A percentile compares a stretch with the other conserved stretches of the same genome.
phyloP scores from a whole-genome alignment of 1,140 invertebrate genomes.

The Bombyx mandarina region DNA sequence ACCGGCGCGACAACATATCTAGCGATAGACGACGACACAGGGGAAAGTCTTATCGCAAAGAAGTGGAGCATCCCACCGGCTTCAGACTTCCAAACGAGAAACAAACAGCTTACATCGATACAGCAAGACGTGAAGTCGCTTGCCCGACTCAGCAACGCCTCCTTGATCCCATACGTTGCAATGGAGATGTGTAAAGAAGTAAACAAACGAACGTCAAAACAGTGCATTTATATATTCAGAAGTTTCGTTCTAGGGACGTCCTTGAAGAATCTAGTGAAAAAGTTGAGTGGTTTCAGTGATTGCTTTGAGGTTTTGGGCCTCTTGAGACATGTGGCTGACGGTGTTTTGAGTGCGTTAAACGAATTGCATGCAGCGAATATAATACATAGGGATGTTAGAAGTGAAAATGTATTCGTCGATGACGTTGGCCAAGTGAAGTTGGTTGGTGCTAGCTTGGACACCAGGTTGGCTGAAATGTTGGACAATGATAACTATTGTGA shows the following conservation, averaged over 20 bases:
- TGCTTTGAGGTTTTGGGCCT: constrained; percentile 73
- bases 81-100: constrained; percentile 40
- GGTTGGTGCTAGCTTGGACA: constrained; percentile 44
- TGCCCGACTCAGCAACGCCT: constrained; percentile 75
- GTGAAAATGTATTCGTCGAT: constrained; percentile 51
- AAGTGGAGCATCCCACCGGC: constrained; percentile 70
- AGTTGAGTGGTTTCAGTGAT: constrained; percentile 34
- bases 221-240: constrained; percentile 72
- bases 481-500: constrained; percentile 44
- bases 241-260: constrained; percentile 73
- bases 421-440: constrained; percentile 42
- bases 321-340: constrained; percentile 74
- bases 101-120: constrained; percentile 65
- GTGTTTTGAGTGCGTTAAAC: constrained; percentile 76
- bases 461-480: constrained; percentile 35
- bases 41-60: constrained; percentile 38
- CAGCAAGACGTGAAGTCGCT: constrained; percentile 82
- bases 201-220: constrained; percentile 61
- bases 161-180: constrained; percentile 79
- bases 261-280: constrained; percentile 35
- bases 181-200: constrained; percentile 73
- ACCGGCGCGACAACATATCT: constrained; percentile 47
- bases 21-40: constrained; percentile 50
- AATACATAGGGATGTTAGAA: constrained; percentile 41
- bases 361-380: constrained; percentile 45